Conservation (phyloP, 2,888 invertebrate species). For the Lithophane semibrunnea region DNA sequence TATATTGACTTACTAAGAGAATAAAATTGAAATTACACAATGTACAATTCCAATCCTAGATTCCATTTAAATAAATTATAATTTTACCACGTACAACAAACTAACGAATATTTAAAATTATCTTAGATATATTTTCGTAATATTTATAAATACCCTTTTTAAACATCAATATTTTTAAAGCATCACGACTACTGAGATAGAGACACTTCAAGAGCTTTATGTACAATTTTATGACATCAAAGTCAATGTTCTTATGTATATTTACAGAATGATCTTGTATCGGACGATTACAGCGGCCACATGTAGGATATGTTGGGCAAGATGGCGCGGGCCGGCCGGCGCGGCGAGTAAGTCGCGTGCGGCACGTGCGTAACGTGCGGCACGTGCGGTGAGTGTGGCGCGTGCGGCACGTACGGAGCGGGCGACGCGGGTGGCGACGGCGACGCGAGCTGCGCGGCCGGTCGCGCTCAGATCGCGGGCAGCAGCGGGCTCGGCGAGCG, state of each 20-base stretch:
- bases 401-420: slow-evolving; percentile 48
- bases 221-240: slow-evolving; percentile 48
- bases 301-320: slow-evolving; percentile 75
- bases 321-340: slow-evolving; percentile 49
- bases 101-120: slow-evolving; percentile 57
- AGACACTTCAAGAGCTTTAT: slow-evolving; percentile 58
- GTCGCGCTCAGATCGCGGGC: slow-evolving; percentile 81
- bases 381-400: slow-evolving; percentile 55
- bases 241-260: slow-evolving; percentile 56
- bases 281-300: slow-evolving; percentile 69
- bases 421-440: slow-evolving; percentile 42
- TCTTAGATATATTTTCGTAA: slow-evolving; percentile 46
- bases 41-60: slow-evolving; percentile 53
- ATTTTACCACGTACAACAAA: slow-evolving; percentile 50
- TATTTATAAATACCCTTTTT: slow-evolving; percentile 62
- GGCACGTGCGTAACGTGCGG: slow-evolving; percentile 49
- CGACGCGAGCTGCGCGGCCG: slow-evolving; percentile 50
- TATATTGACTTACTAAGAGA: slow-evolving; percentile 68
- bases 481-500: slow-evolving; percentile 88
- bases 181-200: slow-evolving; percentile 63
- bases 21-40: slow-evolving; percentile 65
- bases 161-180: slow-evolving; percentile 61
- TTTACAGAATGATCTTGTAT: slow-evolving; percentile 70
- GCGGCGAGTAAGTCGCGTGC: slow-evolving; percentile 50
- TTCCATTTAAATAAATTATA: slow-evolving; percentile 30